These are phyloP conservation scores for Xiphophorus maculatus DNA, from an alignment of 2,113 vertebrate genomes.

Conservation along the genomic window DNA sequence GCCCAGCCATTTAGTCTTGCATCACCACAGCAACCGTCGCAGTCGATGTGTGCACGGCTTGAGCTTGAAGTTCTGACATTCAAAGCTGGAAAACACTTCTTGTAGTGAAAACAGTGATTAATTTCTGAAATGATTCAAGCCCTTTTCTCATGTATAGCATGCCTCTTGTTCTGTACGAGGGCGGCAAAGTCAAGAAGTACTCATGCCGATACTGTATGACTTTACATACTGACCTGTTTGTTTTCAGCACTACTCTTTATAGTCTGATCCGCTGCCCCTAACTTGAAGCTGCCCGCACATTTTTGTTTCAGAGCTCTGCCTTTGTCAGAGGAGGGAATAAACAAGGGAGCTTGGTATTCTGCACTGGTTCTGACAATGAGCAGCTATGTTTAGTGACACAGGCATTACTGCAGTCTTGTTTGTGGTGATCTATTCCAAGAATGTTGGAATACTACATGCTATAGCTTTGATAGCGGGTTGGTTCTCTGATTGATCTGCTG, in stretches of 20 bases:
- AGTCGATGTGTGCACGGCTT: constrained; percentile 1
- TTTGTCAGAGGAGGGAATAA: neutral
- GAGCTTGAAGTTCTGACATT: constrained; percentile 4
- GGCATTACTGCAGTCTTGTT: neutral
- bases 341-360: neutral
- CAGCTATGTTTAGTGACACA: neutral
- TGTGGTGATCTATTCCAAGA: neutral
- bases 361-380: neutral
- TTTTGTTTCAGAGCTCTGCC: neutral
- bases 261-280: neutral
- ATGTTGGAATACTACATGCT: neutral
- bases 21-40: constrained; percentile 33
- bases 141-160: neutral
- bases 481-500: neutral
- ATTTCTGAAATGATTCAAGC: neutral
- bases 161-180: neutral
- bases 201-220: constrained; percentile 7
- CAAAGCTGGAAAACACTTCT: neutral
- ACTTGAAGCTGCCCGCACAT: neutral
- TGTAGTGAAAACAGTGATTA: neutral
- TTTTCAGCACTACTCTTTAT: neutral
- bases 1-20: constrained; percentile 1
- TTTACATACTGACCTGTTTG: neutral
- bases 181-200: neutral
- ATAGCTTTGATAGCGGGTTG: neutral